Base-by-base conservation (phyloP, 2,888 invertebrate genomes). In the Eupithecia insigniata region DNA sequence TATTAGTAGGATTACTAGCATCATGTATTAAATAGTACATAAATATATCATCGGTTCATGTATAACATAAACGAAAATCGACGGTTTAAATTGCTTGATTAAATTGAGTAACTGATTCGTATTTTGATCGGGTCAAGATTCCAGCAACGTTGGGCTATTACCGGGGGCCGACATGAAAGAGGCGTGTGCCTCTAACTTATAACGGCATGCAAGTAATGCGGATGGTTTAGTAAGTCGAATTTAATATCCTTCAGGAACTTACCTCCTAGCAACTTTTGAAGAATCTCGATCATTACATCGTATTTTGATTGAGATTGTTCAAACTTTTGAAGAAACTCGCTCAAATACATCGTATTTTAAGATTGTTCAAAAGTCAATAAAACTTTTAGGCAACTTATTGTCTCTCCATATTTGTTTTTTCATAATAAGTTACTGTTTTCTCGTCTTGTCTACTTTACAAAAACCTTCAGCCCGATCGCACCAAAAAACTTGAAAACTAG, bases 91-190 rank as follows among this genome's bases (percentile, higher is more conserved):
- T 67, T 32, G 61, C 62, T 32, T 61, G 64, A 67, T 67, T 51
- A 28, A 70, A 73, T 73, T 70, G 43, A 32, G 65, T 66, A 61
- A 71, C 60, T 16, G 26, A 67, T 71, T 68, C 66, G 58, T 80
- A 76, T 73, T 84, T 85, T 84, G 84, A 84, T 83, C 80, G 80
- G 82, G 85, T 85, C 84, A 84, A 80, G 70, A 70, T 28, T 70
- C 60, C 22, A 67, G 84, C 82, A 79, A 82, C 79, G 79, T 82
- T 69, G 68, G 82, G 85, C 87, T 87, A 87, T 90, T 88, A 89
- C 83, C 83, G 82, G 81, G 80, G 78, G 79, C 79, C 74, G 79
- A 90, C 90, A 90, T 81, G 90, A 84, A 90, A 90, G 83, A 85
- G 90, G 90, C 90, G 90, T 87, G 84, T 80, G 78, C 82, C 80